Base-by-base conservation (phyloP, 2,797 vertebrate genomes). In the Picus viridis region DNA sequence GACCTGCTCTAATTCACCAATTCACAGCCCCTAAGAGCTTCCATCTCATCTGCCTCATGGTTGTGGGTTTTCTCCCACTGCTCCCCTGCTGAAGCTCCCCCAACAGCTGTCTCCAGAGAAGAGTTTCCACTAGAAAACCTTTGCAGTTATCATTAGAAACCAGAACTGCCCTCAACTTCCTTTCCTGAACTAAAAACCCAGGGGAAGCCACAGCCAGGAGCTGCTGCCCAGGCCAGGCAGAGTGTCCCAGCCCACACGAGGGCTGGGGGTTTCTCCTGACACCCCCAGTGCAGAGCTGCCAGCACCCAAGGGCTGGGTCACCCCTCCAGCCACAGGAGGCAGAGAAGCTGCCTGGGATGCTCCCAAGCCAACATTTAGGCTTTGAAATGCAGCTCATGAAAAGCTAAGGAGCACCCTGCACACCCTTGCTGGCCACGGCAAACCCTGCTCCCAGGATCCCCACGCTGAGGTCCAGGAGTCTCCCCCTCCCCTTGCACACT, bases 191-290 rank as follows among this genome's bases (percentile, higher is more conserved):
- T 30, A 41, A 62, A 72, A 67, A 32, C n/a, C 32, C 71, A 43
- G 1, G 10, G 47, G 20, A 72, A 34, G 5, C 36, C 16, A 23
- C 19, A 53, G 45, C 26, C 51, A 9, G 10, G 27, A 47, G 57
- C 12, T 24, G 43, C 65, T 27, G n/a, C 54, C 26, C 29, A 11
- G 49, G 43, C 29, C 2, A 15, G 20, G 13, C 43, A 53, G 29
- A n/a, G 20, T 36, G 3, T 9, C 45, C 36, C 27, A 1, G 47
- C 2, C 9, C 30, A 10, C 2, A 1, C 1, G 0, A 19, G 39
- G 74, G 32, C 71, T 30, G 64, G n/a, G 45, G 51, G 59, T 30
- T 70, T 41, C 39, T 16, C 73, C 22, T 59, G 16, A 11, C 14
- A 2, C 12, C 14, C 26, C 32, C 58, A 54, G 64, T 2, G 2